These are phyloP conservation scores for Megaceryle maxima DNA, from an alignment of 2,113 vertebrate species.

Conservation along the genomic window DNA sequence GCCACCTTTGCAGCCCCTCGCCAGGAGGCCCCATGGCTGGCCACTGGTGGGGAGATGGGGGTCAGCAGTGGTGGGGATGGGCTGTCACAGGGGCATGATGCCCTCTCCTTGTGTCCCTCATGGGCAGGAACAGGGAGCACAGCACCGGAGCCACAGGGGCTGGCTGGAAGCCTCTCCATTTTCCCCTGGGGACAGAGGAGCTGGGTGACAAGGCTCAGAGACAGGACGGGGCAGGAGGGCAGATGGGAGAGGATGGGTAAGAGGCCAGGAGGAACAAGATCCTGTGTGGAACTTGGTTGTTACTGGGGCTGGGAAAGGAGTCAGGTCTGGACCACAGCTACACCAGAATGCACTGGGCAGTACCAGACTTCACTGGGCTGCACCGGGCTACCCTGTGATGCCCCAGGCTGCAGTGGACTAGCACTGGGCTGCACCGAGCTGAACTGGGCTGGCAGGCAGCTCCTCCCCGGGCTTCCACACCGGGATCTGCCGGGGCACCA, in stretches of 20 bases:
- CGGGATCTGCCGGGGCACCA: background rate
- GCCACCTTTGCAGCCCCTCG: background rate
- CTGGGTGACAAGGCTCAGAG: background rate
- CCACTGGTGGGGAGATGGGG: background rate
- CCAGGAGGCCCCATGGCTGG: fast-evolving
- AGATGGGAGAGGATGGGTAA: background rate
- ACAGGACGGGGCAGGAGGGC: background rate
- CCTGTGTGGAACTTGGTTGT: too few relatives aligned
- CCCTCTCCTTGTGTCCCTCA: background rate
- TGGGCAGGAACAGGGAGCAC: too few relatives aligned
- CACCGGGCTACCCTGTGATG: background rate
- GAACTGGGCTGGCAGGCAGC: background rate
- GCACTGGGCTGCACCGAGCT: background rate
- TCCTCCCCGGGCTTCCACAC: background rate
- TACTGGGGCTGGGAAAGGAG: background rate
- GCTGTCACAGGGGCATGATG: background rate
- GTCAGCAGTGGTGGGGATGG: background rate
- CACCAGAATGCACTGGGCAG: background rate
- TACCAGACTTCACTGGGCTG: too few relatives aligned
- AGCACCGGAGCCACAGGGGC: background rate
- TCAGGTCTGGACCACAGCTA: background rate
- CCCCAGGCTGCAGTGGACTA: background rate
- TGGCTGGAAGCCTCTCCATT: background rate
- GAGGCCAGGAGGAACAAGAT: background rate
- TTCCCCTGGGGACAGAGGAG: background rate